Conservation (phyloP, 2,888 invertebrate genomes). For the Antitype chi region DNA sequence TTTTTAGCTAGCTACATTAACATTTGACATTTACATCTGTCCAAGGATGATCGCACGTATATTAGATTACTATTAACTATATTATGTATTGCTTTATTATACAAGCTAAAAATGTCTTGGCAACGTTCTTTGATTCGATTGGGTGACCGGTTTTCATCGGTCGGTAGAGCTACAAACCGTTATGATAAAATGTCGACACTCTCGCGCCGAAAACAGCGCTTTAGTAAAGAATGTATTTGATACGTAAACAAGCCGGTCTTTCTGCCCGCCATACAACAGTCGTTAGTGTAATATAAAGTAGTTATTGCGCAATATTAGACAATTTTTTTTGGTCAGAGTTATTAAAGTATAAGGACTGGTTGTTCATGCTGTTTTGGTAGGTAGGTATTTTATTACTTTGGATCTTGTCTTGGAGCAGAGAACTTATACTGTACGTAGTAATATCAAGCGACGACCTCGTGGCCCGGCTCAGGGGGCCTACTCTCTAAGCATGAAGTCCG, state of each 20-base stretch:
- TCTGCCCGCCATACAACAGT: constrained; percentile 14
- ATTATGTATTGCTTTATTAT: background rate
- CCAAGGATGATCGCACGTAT: constrained; percentile 14
- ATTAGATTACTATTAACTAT: constrained; percentile 3
- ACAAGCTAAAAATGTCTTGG: too few species aligned
- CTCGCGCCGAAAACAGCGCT: constrained; percentile 16
- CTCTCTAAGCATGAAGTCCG: too few species aligned
- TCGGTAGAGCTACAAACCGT: constrained; percentile 5
- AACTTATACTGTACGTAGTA: background rate
- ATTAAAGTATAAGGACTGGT: constrained; percentile 19
- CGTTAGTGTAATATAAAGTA: constrained; percentile 19
- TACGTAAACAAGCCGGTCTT: constrained; percentile 26
- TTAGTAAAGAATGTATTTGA: constrained; percentile 7
- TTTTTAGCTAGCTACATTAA: background rate
- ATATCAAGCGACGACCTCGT: background rate
- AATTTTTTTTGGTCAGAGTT: background rate
- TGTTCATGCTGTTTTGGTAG: constrained; percentile 25
- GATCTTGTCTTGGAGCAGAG: background rate
- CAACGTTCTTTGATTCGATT: background rate
- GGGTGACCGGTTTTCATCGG: background rate
- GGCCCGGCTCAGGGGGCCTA: too few species aligned
- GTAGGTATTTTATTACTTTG: background rate
- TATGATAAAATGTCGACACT: constrained; percentile 15
- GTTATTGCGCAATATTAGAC: constrained; percentile 45
- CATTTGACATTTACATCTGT: constrained; percentile 27